Conservation (phyloP, 2,797 vertebrate genomes). For the Poecilia gillii region DNA sequence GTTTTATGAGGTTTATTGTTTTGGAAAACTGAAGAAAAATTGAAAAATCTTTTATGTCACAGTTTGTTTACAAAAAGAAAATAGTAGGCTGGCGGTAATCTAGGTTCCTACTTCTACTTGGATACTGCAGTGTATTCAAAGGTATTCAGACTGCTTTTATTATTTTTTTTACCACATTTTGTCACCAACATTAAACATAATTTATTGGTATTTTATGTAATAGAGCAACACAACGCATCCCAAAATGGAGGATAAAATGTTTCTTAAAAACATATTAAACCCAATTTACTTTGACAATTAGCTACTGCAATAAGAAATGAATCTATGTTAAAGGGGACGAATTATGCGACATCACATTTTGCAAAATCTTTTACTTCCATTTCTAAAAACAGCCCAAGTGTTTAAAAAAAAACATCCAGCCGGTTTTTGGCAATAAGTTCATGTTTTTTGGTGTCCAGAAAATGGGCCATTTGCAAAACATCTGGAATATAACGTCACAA, state of each 20-base stretch:
- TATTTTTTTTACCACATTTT: background rate
- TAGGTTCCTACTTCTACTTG: background rate
- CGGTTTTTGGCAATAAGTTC: no score
- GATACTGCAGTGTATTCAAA: background rate
- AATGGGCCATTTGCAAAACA: no score
- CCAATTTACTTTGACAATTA: background rate
- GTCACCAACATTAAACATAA: background rate
- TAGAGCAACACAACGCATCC: background rate
- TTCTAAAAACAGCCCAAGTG: no score
- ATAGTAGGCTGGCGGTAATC: background rate
- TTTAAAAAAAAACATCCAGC: no score
- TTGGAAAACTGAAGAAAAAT: background rate
- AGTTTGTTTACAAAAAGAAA: background rate
- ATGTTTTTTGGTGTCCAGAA: no score
- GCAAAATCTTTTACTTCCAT: no score
- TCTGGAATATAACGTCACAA: no score
- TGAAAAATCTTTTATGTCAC: background rate
- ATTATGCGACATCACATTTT: no score
- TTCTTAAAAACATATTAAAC: background rate
- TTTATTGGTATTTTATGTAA: background rate
- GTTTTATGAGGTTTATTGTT: background rate
- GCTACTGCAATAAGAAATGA: no score
- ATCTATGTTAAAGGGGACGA: no score
- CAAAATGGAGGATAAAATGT: background rate
- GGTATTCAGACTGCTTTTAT: background rate